Evolutionary conservation across 2,888 invertebrate genomes (phyloP).

Genomic region (Scelioninae gen. 2): DNA sequence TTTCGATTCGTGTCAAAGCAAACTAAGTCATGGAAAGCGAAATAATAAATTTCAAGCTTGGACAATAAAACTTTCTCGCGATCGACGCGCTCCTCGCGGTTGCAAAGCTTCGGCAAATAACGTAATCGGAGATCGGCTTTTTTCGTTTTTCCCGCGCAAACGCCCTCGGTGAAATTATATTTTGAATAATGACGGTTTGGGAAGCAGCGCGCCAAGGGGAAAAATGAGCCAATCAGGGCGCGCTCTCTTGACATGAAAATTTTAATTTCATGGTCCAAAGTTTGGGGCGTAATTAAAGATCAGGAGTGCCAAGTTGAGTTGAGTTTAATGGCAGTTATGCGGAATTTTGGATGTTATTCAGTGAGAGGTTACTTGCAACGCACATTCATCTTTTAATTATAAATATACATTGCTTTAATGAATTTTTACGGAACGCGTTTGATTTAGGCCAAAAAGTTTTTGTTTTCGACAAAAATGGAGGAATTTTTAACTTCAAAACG

Average conservation of each 20-base stretch:
- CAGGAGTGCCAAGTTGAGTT: conserved; percentile 29
- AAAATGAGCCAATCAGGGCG: not conserved
- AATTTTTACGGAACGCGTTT: no score
- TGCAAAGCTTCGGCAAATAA: conserved; percentile 6
- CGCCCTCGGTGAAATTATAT: no score
- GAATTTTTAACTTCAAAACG: no score
- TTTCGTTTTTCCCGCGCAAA: no score
- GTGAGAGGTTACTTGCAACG: conserved; percentile 20
- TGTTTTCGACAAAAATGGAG: no score
- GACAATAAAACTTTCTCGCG: conserved; percentile 20
- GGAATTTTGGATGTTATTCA: conserved; percentile 35
- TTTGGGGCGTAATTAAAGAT: conserved; percentile 47
- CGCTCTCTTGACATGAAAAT: conserved; percentile 25
- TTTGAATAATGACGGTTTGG: no score
- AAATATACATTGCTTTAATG: no score
- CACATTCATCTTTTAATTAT: conserved; percentile 28
- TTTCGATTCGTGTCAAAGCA: conserved; percentile 35
- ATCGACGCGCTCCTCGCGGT: no score
- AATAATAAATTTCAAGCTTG: conserved; percentile 27
- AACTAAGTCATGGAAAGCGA: conserved; percentile 19
- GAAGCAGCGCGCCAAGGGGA: no score
- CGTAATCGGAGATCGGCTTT: not conserved
- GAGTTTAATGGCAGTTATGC: conserved; percentile 37
- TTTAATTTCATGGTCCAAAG: conserved; percentile 34
- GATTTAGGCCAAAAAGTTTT: no score